These are phyloP conservation scores for Aphelenchoides fujianensis DNA, from an alignment of 1,140 invertebrate species.

Conservation along the genomic window DNA sequence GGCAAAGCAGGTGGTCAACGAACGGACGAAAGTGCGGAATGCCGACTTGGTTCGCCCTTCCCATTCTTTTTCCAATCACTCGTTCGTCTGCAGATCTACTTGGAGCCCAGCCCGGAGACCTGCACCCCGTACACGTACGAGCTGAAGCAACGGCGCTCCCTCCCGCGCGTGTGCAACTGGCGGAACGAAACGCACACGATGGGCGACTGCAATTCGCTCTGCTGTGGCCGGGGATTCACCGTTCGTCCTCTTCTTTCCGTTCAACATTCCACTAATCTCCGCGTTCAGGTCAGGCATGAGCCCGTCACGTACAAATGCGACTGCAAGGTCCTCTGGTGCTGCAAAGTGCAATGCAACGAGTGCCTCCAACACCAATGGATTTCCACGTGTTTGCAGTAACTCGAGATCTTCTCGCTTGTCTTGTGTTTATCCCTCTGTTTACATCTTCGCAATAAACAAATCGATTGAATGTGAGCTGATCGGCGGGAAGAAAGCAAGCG, in stretches of 20 bases:
- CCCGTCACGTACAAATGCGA: slow-evolving; percentile 84
- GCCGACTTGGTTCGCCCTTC: slow-evolving; percentile 43
- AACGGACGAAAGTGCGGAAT: slow-evolving; percentile 39
- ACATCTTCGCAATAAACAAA: no score
- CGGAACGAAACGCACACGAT: slow-evolving; percentile 70
- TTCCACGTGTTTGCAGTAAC: no score
- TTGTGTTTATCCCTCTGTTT: no score
- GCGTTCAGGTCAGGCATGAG: slow-evolving; percentile 74
- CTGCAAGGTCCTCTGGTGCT: slow-evolving; percentile 90
- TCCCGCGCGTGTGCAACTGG: slow-evolving; percentile 65
- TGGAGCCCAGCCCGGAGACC: slow-evolving; percentile 80
- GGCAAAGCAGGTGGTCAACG: slow-evolving; percentile 32
- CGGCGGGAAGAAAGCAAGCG: no score
- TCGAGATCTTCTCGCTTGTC: no score
- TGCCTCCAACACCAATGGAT: slow-evolving; percentile 66
- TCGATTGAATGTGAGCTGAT: no score
- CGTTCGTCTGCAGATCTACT: slow-evolving; percentile 67
- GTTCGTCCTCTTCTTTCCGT: slow-evolving; percentile 34
- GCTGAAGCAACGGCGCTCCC: slow-evolving; percentile 47
- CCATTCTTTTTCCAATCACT: not conserved
- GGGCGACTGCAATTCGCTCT: slow-evolving; percentile 78
- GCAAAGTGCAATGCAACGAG: slow-evolving; percentile 79
- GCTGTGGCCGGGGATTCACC: slow-evolving; percentile 81
- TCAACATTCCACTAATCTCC: no score
- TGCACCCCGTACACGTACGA: slow-evolving; percentile 65